Conservation (phyloP, 2,888 invertebrate genomes). For the Tipula unca region DNA sequence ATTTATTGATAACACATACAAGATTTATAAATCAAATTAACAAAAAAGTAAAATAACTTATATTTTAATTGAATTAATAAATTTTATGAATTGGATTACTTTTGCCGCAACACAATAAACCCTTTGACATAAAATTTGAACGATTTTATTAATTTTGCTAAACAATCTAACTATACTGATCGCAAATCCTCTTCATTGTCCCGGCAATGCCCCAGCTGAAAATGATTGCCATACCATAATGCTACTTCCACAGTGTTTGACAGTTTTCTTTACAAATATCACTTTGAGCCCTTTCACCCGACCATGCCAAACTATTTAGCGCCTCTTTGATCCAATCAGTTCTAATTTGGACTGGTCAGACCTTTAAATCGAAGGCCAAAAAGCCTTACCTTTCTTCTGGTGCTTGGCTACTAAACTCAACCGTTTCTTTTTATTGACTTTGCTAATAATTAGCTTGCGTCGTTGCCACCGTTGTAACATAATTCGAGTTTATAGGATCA, state of each 20-base stretch:
- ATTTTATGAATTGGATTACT: too few species aligned
- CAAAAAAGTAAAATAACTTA: too few species aligned
- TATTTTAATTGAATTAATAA: too few species aligned
- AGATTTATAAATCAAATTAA: too few species aligned
- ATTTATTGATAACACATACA: too few species aligned
- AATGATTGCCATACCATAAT: not conserved
- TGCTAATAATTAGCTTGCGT: too few species aligned
- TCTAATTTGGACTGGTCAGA: not conserved
- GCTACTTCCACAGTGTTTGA: not conserved
- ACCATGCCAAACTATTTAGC: not conserved
- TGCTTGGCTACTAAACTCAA: not conserved
- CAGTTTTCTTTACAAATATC: too few species aligned
- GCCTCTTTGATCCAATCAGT: not conserved
- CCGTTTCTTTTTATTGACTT: too few species aligned
- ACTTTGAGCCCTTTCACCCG: not conserved
- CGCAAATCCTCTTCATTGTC: not conserved
- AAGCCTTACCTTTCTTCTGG: not conserved
- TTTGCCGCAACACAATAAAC: not conserved
- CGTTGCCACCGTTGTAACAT: too few species aligned
- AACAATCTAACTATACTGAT: not conserved
- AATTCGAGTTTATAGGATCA: too few species aligned
- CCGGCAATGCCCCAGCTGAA: not conserved
- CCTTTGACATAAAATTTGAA: not conserved
- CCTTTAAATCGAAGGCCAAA: not conserved
- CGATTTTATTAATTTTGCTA: not conserved